phyloP scores from a whole-genome alignment of 2,797 vertebrate species.

The Cuniculus paca region DNA sequence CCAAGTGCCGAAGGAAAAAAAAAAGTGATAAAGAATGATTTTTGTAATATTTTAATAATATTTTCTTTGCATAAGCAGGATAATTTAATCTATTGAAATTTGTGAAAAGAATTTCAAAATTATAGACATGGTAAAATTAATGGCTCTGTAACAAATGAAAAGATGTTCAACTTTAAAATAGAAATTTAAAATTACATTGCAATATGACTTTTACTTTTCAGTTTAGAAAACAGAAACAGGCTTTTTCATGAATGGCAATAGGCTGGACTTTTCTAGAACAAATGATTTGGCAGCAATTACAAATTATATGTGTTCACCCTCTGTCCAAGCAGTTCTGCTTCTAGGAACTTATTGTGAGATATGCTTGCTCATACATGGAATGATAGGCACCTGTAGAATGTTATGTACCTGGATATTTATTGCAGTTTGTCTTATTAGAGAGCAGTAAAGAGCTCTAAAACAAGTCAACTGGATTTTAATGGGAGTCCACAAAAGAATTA shows the following conservation, averaged over 20 bases:
- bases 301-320: background rate
- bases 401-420: background rate
- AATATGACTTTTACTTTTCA: background rate
- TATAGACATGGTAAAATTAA: background rate
- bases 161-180: background rate
- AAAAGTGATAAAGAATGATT: background rate
- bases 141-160: background rate
- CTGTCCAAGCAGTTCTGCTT: background rate
- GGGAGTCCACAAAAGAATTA: background rate
- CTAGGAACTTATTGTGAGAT: background rate
- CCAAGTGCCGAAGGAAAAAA: too few species aligned
- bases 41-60: background rate
- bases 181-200: background rate
- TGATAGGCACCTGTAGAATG: background rate
- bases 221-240: constrained; percentile 22
- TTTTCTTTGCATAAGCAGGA: constrained; percentile 10
- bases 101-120: background rate
- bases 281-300: background rate
- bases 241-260: constrained; percentile 39
- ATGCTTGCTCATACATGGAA: background rate
- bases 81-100: constrained; percentile 6
- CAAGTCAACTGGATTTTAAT: background rate
- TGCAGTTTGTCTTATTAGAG: background rate
- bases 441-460: background rate
- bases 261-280: background rate